phyloP scores from a whole-genome alignment of 2,888 invertebrate species.

The Plebejus anna region DNA sequence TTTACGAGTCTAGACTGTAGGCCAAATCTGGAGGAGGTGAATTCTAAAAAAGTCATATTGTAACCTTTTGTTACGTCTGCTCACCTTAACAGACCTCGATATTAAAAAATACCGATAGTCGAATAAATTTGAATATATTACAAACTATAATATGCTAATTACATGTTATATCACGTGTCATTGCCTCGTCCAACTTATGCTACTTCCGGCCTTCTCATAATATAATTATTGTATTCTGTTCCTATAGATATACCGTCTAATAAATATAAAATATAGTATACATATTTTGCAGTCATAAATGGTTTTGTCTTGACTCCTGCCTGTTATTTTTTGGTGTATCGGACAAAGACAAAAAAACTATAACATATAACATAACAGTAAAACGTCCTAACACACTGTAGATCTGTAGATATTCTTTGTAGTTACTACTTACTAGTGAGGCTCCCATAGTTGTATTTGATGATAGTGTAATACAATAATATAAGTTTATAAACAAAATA shows the following conservation, averaged over 20 bases:
- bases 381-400: neutral
- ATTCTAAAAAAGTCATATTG: neutral
- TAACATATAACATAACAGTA: neutral
- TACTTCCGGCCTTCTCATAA: neutral
- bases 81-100: neutral
- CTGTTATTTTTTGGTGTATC: neutral
- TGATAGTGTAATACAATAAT: neutral
- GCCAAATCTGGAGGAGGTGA: neutral
- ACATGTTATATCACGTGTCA: neutral
- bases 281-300: too few species aligned
- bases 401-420: too few species aligned
- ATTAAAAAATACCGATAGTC: neutral
- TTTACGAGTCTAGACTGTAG: neutral
- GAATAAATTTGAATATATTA: neutral
- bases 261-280: too few species aligned
- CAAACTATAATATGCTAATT: neutral
- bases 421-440: too few species aligned
- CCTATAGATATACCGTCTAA: too few species aligned
- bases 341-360: neutral
- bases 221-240: too few species aligned
- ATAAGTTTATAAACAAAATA: neutral
- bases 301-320: too few species aligned
- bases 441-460: neutral
- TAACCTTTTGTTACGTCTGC: conserved; percentile 8
- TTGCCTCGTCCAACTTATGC: neutral